phyloP scores from a whole-genome alignment of 2,888 invertebrate genomes.

The Nezara viridula region DNA sequence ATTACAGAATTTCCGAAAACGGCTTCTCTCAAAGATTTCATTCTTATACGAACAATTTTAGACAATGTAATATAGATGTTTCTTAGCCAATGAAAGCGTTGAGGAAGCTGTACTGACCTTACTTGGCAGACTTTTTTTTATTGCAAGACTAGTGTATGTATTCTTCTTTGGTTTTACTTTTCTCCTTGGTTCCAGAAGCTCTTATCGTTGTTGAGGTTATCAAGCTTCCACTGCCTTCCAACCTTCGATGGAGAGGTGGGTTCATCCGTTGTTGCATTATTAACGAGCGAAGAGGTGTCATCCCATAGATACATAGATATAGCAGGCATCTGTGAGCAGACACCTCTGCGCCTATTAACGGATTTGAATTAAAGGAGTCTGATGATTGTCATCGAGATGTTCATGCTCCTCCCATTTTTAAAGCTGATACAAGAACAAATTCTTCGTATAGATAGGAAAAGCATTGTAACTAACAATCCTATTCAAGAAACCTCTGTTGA shows the following conservation, averaged over 20 bases:
- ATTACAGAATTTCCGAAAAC: no score
- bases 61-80: no score
- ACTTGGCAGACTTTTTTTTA: no score
- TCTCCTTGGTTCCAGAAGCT: not conserved
- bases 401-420: not conserved
- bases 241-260: not conserved
- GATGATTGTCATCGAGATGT: not conserved
- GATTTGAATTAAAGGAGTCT: not conserved
- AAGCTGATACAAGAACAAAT: not conserved
- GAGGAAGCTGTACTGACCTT: no score
- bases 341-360: slow-evolving; percentile 32
- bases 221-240: not conserved
- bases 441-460: not conserved
- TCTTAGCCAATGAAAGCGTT: no score
- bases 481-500: not conserved
- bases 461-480: not conserved
- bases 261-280: not conserved
- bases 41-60: no score
- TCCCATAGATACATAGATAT: not conserved
- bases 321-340: slow-evolving; percentile 25
- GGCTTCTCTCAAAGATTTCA: no score
- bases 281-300: slow-evolving; percentile 19
- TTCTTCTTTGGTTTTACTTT: not conserved
- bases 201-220: not conserved
- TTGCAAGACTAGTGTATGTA: no score